A percentile compares a stretch with the other conserved stretches of the same genome.
Evolutionary conservation across 1,140 invertebrate species (phyloP).

Genomic region (Drosophila setifemur): DNA sequence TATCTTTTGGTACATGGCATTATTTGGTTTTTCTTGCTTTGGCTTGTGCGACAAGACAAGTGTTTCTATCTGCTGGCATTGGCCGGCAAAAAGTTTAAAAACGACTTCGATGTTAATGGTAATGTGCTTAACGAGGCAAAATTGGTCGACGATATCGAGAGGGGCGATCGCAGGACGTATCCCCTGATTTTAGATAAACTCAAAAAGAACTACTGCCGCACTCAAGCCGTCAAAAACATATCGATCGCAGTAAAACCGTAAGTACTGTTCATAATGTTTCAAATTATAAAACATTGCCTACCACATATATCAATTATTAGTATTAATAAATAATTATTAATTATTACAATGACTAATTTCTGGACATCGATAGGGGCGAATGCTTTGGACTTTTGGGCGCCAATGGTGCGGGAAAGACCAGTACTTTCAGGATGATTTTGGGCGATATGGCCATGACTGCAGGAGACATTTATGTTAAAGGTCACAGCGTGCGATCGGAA

Average conservation of each 20-base stretch:
- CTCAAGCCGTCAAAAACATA: not conserved
- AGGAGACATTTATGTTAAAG: conserved; percentile 83
- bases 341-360: no score
- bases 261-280: conserved; percentile 84
- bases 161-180: not conserved
- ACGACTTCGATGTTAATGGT: no score
- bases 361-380: conserved; percentile 82
- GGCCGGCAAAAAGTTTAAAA: not conserved
- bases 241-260: conserved; percentile 78
- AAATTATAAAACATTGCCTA: conserved; percentile 66
- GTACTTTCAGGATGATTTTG: conserved; percentile 93
- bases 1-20: not conserved
- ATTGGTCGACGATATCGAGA: not conserved
- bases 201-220: not conserved
- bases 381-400: conserved; percentile 95
- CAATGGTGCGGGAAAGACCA: conserved; percentile 92
- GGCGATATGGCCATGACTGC: conserved; percentile 86
- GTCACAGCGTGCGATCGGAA: conserved; percentile 82
- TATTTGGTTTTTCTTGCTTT: not conserved
- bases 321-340: no score
- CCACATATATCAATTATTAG: no score
- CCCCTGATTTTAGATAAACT: conserved; percentile 2
- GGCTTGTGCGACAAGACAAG: not conserved
- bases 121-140: not conserved
- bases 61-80: not conserved